Conservation (phyloP, 2,113 vertebrate genomes). For the Sclerurus mexicanus region DNA sequence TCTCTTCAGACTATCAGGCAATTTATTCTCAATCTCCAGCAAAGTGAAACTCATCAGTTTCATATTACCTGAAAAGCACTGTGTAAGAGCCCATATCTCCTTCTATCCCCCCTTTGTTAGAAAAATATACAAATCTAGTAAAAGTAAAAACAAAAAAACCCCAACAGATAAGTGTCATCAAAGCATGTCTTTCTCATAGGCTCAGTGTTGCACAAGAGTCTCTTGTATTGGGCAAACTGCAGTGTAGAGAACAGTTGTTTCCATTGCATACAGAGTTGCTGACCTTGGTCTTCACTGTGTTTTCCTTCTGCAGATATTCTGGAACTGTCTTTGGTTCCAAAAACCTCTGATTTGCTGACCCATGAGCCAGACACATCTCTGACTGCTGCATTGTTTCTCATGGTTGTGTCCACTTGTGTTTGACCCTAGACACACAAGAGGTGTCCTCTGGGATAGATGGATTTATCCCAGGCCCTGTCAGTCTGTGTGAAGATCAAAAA, state of each 20-base stretch:
- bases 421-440: not conserved
- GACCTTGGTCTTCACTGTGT: not conserved
- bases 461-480: not conserved
- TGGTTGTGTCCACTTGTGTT: not conserved
- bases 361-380: not conserved
- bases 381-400: not conserved
- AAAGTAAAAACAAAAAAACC: not conserved
- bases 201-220: not conserved
- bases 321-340: not conserved
- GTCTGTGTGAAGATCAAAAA: not conserved
- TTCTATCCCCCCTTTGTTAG: not conserved
- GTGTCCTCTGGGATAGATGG: not conserved
- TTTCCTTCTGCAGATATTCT: not conserved
- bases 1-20: not conserved
- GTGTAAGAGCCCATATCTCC: not conserved
- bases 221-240: not conserved
- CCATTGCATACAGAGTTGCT: not conserved
- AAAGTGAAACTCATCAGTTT: not conserved
- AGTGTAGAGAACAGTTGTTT: not conserved
- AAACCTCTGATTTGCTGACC: not conserved
- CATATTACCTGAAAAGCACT: not conserved
- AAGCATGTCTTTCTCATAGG: not conserved
- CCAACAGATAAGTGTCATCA: not conserved
- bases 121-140: not conserved
- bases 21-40: not conserved